These are phyloP conservation scores for Pangasius larnaudii DNA, from an alignment of 2,797 vertebrate species.

Conservation along the genomic window DNA sequence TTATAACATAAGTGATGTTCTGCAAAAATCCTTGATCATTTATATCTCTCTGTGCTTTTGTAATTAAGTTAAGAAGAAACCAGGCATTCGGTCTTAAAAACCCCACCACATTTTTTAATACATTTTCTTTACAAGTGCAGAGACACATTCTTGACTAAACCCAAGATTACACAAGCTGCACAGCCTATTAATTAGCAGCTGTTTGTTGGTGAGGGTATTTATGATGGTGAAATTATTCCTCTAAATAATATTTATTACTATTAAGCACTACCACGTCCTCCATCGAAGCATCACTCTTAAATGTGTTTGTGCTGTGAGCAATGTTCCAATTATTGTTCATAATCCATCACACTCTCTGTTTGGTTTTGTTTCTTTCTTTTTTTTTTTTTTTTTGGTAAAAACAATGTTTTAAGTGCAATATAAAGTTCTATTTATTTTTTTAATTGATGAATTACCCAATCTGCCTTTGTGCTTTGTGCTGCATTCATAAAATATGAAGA, in stretches of 20 bases:
- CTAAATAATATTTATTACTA: constrained; percentile 29
- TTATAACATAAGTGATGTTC: neutral
- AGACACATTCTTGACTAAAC: neutral
- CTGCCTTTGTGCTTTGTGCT: neutral
- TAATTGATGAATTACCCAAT: constrained; percentile 16
- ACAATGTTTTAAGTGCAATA: constrained; percentile 6
- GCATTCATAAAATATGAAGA: neutral
- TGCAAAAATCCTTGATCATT: neutral
- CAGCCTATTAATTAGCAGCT: constrained; percentile 23
- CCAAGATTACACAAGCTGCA: neutral
- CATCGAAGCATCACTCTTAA: neutral
- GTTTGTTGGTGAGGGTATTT: constrained; percentile 1
- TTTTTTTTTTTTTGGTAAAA: neutral
- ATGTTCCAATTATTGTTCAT: constrained; percentile 26
- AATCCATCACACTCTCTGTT: neutral
- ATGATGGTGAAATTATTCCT: constrained; percentile 1
- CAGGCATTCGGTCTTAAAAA: constrained; percentile 5
- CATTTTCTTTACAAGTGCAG: neutral
- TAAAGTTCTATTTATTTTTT: constrained; percentile 12
- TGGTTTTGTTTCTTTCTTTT: neutral
- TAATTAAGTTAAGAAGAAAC: neutral
- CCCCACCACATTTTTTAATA: neutral
- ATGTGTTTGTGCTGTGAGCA: constrained; percentile 9
- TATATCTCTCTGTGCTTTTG: neutral
- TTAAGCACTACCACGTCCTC: constrained; percentile 2